These are phyloP conservation scores for Petrocephalus sullivani DNA, from an alignment of 2,797 vertebrate species.

Conservation along the genomic window DNA sequence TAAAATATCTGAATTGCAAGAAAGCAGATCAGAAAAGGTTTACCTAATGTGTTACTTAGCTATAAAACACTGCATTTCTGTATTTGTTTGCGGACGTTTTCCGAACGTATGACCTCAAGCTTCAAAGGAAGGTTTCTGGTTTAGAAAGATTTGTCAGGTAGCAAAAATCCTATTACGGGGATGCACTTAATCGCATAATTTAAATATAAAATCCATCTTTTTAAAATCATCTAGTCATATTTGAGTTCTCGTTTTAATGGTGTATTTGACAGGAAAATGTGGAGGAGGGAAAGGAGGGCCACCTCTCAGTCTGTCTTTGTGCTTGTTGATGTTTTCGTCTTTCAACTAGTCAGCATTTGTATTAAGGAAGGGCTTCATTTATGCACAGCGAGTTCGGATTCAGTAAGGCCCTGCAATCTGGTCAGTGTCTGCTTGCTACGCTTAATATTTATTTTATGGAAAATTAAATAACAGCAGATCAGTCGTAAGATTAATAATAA, in stretches of 20 bases:
- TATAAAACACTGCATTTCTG: not conserved
- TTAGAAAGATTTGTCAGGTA: not conserved
- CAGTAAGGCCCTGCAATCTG: not conserved
- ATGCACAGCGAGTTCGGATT: not conserved
- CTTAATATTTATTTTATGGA: not conserved
- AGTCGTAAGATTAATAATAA: not conserved
- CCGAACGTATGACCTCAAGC: not conserved
- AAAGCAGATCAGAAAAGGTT: not conserved
- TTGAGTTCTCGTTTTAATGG: not conserved
- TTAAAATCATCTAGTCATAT: not conserved
- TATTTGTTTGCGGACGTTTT: not conserved
- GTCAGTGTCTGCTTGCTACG: not conserved
- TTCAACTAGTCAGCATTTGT: constrained; percentile 4
- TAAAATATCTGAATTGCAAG: not conserved
- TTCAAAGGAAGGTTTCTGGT: not conserved
- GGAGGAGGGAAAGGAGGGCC: not conserved
- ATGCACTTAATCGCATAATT: not conserved
- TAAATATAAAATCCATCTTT: not conserved
- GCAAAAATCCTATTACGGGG: not conserved
- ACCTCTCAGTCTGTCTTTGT: not conserved
- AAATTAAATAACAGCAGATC: not conserved
- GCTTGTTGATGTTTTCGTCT: not conserved
- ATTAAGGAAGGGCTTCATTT: not conserved
- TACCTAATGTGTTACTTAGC: not conserved
- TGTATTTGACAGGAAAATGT: not conserved